Percentiles rank a stretch among this genome's conserved stretches.
These are phyloP conservation scores for Xenopus laevis DNA, from an alignment of 2,113 vertebrate species.

Conservation along the genomic window DNA sequence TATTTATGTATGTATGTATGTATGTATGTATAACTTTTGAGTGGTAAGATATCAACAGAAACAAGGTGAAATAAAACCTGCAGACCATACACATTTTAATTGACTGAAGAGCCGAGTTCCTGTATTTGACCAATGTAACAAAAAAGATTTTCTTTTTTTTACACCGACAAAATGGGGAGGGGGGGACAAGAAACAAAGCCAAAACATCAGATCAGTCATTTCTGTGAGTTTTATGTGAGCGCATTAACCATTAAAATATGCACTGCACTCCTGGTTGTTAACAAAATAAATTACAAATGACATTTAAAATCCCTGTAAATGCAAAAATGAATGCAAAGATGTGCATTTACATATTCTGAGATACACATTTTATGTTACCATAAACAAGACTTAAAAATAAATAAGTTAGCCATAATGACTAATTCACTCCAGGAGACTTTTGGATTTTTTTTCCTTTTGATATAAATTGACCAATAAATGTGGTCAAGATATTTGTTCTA, in stretches of 20 bases:
- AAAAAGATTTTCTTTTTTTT: too few species aligned
- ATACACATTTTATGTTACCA: conserved; percentile 61
- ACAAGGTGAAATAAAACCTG: conserved; percentile 47
- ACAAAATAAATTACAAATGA: conserved; percentile 68
- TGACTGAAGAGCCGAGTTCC: conserved; percentile 44
- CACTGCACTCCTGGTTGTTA: conserved; percentile 55
- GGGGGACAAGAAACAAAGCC: conserved; percentile 40
- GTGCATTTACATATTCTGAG: conserved; percentile 58
- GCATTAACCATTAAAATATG: conserved; percentile 55
- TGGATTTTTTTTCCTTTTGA: conserved; percentile 20
- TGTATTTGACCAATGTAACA: conserved; percentile 49
- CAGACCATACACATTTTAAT: conserved; percentile 30
- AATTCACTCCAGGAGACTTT: conserved; percentile 37
- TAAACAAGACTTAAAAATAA: conserved; percentile 64
- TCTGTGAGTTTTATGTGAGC: conserved; percentile 40
- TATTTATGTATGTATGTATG: conserved; percentile 33
- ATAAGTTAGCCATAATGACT: conserved; percentile 56
- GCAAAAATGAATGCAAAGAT: conserved; percentile 61
- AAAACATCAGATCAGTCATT: conserved; percentile 45
- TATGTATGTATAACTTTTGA: conserved; percentile 44
- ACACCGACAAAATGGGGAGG: conserved; percentile 7
- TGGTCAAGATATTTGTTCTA: conserved; percentile 52
- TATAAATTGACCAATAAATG: conserved; percentile 43
- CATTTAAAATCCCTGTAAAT: conserved; percentile 61
- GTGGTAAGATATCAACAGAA: conserved; percentile 52